These are phyloP conservation scores for Drosophila buzzatii DNA, from an alignment of 2,888 invertebrate species.

Conservation along the genomic window DNA sequence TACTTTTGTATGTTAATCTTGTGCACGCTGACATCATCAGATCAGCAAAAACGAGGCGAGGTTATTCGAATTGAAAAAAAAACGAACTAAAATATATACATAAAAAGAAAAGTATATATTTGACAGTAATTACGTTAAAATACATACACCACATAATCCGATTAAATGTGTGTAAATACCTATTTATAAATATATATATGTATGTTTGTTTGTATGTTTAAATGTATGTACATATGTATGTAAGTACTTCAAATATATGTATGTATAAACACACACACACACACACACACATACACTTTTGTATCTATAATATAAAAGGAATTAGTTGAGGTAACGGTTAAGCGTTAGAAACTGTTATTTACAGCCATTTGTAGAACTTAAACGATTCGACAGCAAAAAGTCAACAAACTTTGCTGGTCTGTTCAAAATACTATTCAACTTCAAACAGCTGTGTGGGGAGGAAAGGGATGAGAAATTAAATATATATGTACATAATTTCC, in stretches of 20 bases:
- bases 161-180: conserved; percentile 27
- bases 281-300: neutral
- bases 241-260: neutral
- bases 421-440: conserved; percentile 1
- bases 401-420: conserved; percentile 21
- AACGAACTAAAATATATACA: neutral
- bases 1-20: conserved; percentile 26
- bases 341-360: neutral
- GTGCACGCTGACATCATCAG: conserved; percentile 69
- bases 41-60: conserved; percentile 40
- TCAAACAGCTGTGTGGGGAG: conserved; percentile 1
- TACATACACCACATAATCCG: conserved; percentile 28
- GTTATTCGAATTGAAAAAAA: conserved; percentile 56
- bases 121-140: conserved; percentile 41
- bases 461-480: conserved; percentile 9
- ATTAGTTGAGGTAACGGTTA: conserved; percentile 14
- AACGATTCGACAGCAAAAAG: neutral
- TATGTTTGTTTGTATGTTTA: neutral
- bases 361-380: neutral
- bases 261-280: neutral
- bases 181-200: neutral
- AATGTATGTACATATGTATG: neutral
- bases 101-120: conserved; percentile 11
- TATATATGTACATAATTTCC: neutral
- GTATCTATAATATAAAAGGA: neutral